phyloP scores from a whole-genome alignment of 2,888 invertebrate species.

The Drosophila pseudotalamancana region DNA sequence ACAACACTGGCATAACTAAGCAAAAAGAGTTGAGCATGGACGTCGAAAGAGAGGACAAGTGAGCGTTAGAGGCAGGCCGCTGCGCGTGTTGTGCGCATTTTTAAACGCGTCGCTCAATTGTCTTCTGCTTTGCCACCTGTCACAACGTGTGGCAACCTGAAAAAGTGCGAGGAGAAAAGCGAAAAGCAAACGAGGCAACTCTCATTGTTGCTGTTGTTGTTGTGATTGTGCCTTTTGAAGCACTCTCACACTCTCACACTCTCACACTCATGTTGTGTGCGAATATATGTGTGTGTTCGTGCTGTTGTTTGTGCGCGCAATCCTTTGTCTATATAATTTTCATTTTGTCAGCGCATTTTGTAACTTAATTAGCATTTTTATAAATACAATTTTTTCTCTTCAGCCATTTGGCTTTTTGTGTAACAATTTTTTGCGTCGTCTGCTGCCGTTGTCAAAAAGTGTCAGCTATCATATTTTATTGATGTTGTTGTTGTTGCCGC shows the following conservation, averaged over 20 bases:
- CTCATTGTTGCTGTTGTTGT: conserved; percentile 13
- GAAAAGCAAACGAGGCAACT: conserved; percentile 10
- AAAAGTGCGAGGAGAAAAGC: neutral
- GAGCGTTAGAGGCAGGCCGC: neutral
- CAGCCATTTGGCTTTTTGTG: conserved; percentile 13
- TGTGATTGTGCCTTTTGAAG: conserved; percentile 3
- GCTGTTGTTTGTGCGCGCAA: neutral
- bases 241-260: neutral
- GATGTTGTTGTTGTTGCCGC: conserved; percentile 21
- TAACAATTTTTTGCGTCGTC: conserved; percentile 10
- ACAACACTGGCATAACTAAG: neutral
- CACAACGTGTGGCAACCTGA: conserved; percentile 38
- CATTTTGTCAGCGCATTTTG: conserved; percentile 67
- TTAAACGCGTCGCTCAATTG: conserved; percentile 48
- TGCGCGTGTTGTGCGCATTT: conserved; percentile 20
- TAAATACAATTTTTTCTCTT: conserved; percentile 43
- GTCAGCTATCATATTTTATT: conserved; percentile 24
- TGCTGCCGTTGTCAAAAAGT: conserved; percentile 30
- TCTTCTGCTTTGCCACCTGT: conserved; percentile 63
- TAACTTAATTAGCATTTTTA: conserved; percentile 76
- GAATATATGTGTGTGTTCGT: neutral
- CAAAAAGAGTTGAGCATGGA: neutral
- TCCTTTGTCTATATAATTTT: conserved; percentile 68
- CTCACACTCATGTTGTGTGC: neutral
- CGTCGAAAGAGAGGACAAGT: neutral